A percentile compares a stretch with the other conserved stretches of the same genome.
Evolutionary conservation across 2,888 invertebrate genomes (phyloP).

Genomic region (Drosophila vallismaia): DNA sequence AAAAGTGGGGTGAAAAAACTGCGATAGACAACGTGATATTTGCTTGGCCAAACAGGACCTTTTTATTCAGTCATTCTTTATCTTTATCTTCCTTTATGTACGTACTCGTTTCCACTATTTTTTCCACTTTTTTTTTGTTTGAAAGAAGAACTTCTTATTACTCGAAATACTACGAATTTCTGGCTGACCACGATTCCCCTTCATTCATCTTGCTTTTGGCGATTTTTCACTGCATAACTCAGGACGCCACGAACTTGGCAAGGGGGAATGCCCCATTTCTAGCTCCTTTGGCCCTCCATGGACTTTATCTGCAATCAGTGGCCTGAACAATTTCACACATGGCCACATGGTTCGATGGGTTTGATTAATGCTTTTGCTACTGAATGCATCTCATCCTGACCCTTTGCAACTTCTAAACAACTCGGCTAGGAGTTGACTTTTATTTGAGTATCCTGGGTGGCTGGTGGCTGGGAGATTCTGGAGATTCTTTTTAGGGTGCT

Average conservation of each 20-base stretch:
- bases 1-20: conserved; percentile 10
- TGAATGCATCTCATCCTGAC: conserved; percentile 25
- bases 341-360: conserved; percentile 63
- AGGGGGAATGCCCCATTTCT: conserved; percentile 4
- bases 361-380: conserved; percentile 69
- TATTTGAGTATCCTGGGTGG: conserved; percentile 20
- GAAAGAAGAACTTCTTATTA: conserved; percentile 49
- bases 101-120: neutral
- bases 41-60: conserved; percentile 64
- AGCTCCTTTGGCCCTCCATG: neutral
- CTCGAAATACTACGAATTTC: conserved; percentile 5
- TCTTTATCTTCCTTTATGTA: conserved; percentile 17
- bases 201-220: conserved; percentile 69
- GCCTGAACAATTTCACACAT: conserved; percentile 69
- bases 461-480: neutral
- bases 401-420: conserved; percentile 39
- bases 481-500: conserved; percentile 12
- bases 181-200: conserved; percentile 67
- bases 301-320: conserved; percentile 65
- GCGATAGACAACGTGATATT: conserved; percentile 58
- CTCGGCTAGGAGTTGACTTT: conserved; percentile 41
- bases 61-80: conserved; percentile 53
- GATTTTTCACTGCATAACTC: conserved; percentile 76
- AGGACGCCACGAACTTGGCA: conserved; percentile 61
- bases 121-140: neutral